Conservation (phyloP, 2,113 vertebrate species). For the Dasyprocta punctata region DNA sequence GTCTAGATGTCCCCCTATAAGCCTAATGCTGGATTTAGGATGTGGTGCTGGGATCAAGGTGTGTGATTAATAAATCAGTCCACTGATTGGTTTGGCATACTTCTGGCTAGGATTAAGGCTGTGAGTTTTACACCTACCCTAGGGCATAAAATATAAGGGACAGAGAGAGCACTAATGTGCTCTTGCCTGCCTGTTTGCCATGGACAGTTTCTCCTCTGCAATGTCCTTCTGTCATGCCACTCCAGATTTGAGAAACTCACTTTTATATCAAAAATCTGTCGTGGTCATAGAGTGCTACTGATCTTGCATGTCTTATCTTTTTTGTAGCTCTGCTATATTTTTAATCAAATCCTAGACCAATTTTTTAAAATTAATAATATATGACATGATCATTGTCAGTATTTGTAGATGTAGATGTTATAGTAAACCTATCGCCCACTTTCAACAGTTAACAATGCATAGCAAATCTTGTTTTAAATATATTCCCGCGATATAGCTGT, state of each 20-base stretch:
- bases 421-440: not conserved
- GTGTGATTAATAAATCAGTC: no score
- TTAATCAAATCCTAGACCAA: not conserved
- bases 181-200: no score
- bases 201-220: no score
- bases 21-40: no score
- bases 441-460: constrained; percentile 1
- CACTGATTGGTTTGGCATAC: no score
- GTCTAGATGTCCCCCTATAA: no score
- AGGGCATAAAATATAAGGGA: no score
- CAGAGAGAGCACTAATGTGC: no score
- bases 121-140: no score
- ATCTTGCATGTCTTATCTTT: not conserved
- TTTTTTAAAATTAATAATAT: not conserved
- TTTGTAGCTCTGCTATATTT: not conserved
- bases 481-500: no score
- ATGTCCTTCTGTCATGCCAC: not conserved
- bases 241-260: not conserved
- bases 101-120: no score
- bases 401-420: not conserved
- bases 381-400: constrained; percentile 8
- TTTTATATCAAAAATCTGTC: not conserved
- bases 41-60: no score
- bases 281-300: not conserved
- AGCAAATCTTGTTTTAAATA: not conserved